Base-by-base conservation (phyloP, 2,113 vertebrate species). In the Cinclus cinclus region DNA sequence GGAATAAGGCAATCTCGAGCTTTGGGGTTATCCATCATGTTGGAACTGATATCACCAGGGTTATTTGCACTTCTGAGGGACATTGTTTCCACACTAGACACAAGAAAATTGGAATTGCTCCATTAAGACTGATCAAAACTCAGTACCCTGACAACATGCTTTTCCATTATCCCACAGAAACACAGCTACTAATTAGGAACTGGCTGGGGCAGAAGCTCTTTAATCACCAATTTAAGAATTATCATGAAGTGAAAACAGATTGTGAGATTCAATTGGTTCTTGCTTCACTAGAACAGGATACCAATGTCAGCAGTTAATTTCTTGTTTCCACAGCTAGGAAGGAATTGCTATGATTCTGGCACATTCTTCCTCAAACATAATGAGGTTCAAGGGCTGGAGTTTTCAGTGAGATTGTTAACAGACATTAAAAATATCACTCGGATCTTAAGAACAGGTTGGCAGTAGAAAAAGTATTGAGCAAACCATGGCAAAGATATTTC, bases 81-180 rank as follows among this genome's bases (percentile, higher is more conserved):
- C 99, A 99, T 99, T 59, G 98, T 98, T 97, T 99, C 99, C 85
- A 99, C 98, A 0, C 99, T 99, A 93, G 49, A 77, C 31, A 87
- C 47, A 60, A 56, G 67, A 94, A 46, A 63, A 70, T 5, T 19
- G 31, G 9, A 47, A 47, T 42, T 58, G 30, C 47, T 75, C n/a
- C 28, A 9, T 69, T 73, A 75, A 62, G 30, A 41, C 27, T 28
- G 39, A 85, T 63, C 24, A 47, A 46, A 92, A 44, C 53, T 79
- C 71, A 47, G 30, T 19, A 55, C n/a, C 75, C 30, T 69, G 18
- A 88, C 42, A 50, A 62, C 27, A 11, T 3, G 28, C 13, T 37
- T 42, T 37, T 30, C 37, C 33, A 41, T 42, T 46, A 59, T 11
- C 35, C 67, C 47, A 46, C 1, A 93, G 67, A 80, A 80, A 83